Evolutionary conservation across 2,797 vertebrate species (phyloP).

Genomic region (Monodelphis domestica): DNA sequence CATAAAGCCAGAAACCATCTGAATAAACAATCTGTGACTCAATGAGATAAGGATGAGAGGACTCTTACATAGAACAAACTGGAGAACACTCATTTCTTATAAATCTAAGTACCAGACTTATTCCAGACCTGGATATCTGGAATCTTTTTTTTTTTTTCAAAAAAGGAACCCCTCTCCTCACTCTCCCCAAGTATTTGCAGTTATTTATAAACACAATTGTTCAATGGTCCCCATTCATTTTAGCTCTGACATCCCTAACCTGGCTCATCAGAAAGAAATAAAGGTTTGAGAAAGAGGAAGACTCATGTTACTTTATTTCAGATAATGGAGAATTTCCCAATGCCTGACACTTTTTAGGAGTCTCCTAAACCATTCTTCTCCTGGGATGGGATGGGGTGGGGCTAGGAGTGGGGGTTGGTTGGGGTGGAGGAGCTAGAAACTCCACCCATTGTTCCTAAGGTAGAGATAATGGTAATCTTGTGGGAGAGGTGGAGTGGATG

Average conservation of each 20-base stretch:
- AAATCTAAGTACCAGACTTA: neutral
- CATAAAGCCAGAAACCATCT: slow-evolving; percentile 48
- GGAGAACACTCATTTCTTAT: neutral
- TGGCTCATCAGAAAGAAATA: neutral
- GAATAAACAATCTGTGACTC: slow-evolving; percentile 46
- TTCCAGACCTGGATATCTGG: neutral
- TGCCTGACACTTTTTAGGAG: neutral
- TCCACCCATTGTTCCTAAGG: neutral
- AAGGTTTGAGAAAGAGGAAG: neutral
- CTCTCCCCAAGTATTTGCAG: neutral
- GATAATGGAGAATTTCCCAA: neutral
- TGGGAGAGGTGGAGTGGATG: neutral
- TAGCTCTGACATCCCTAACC: neutral
- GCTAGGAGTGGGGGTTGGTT: neutral
- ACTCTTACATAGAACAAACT: neutral
- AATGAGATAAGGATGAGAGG: neutral
- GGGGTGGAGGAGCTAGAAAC: neutral
- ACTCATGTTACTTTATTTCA: neutral
- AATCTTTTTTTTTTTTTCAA: neutral
- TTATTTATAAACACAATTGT: neutral
- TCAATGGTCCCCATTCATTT: neutral
- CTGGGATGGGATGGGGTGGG: neutral
- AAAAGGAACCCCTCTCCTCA: neutral
- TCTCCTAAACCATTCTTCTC: neutral
- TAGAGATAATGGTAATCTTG: neutral